Percentiles rank a stretch among this genome's conserved stretches.
These are phyloP conservation scores for Drosophila bifasciata DNA, from an alignment of 1,140 invertebrate species.

Conservation along the genomic window DNA sequence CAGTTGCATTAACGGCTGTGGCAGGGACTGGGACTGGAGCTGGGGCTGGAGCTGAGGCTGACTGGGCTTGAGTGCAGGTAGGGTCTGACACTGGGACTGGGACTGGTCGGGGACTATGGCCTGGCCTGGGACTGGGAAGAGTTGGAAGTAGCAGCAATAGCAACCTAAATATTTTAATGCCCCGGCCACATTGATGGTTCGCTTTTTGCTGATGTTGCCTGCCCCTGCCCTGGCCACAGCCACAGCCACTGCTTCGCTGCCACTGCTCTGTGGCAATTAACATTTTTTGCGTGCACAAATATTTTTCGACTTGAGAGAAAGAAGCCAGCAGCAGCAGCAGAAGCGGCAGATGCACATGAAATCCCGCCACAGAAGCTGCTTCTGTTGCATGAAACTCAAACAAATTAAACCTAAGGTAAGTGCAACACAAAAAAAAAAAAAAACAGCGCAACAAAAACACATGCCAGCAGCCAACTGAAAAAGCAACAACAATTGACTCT, in stretches of 20 bases:
- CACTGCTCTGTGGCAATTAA: constrained; percentile 62
- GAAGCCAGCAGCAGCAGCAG: constrained; percentile 35
- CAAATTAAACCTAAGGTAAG: constrained; percentile 74
- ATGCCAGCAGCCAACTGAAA: constrained; percentile 72
- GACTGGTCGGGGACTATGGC: constrained; percentile 9
- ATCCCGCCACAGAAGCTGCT: constrained; percentile 68
- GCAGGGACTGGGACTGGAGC: constrained; percentile 17
- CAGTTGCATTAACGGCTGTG: constrained; percentile 74
- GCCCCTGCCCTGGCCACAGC: constrained; percentile 6
- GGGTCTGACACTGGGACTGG: constrained; percentile 28
- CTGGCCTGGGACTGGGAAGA: constrained; percentile 49
- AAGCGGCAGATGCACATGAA: constrained; percentile 67
- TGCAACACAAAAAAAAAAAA: constrained; percentile 46
- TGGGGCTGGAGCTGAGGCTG: no score
- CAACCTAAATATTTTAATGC: constrained; percentile 82
- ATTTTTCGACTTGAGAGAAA: constrained; percentile 75
- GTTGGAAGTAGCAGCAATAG: constrained; percentile 39
- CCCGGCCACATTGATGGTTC: constrained; percentile 75
- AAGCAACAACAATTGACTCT: constrained; percentile 71
- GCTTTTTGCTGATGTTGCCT: constrained; percentile 66
- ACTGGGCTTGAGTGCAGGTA: background rate
- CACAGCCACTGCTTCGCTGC: constrained; percentile 8
- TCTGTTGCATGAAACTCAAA: constrained; percentile 69
- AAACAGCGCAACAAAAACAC: constrained; percentile 52
- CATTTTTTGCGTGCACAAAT: constrained; percentile 83